phyloP scores from a whole-genome alignment of 2,797 vertebrate genomes.

The Hypotaenidia okinawae region DNA sequence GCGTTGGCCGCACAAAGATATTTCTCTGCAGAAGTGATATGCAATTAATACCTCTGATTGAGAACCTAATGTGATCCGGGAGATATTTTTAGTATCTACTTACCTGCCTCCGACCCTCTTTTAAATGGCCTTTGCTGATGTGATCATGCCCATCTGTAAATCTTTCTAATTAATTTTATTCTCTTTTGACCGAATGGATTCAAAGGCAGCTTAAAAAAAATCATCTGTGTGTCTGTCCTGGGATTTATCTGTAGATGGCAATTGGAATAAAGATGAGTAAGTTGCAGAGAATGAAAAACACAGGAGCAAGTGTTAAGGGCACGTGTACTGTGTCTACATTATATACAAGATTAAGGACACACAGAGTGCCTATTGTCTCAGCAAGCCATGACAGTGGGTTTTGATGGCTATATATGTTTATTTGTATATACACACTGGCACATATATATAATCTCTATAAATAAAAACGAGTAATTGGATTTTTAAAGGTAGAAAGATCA shows the following conservation, averaged over 20 bases:
- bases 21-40: background rate
- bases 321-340: background rate
- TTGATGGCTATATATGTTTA: background rate
- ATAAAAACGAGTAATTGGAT: background rate
- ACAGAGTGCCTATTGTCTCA: constrained; percentile 38
- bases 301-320: constrained; percentile 12
- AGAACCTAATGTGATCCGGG: constrained; percentile 15
- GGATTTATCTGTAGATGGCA: constrained; percentile 38
- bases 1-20: background rate
- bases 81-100: constrained; percentile 53
- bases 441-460: background rate
- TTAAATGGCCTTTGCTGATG: background rate
- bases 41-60: constrained; percentile 1
- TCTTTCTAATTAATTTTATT: constrained; percentile 58
- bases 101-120: background rate
- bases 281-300: constrained; percentile 26
- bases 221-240: background rate
- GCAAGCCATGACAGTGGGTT: background rate
- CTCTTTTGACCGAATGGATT: constrained; percentile 41
- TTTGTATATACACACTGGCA: background rate
- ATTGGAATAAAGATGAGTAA: constrained; percentile 13
- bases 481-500: background rate
- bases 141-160: constrained; percentile 37
- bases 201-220: constrained; percentile 56
- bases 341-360: background rate